Evolutionary conservation across 1,140 invertebrate genomes (phyloP).

Genomic region (Drosophila dunni): DNA sequence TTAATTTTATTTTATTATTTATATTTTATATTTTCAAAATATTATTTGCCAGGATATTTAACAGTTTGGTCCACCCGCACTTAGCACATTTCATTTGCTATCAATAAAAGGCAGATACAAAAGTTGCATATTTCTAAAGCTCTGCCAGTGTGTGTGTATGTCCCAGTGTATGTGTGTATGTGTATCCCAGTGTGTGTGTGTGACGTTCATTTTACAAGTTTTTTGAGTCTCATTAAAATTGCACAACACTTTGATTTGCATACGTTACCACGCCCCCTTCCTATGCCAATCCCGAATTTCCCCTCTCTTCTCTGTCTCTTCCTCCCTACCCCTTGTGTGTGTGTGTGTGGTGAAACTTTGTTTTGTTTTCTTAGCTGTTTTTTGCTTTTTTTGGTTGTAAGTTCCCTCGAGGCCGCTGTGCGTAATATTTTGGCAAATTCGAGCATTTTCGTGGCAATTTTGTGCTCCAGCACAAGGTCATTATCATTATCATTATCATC

Average conservation of each 20-base stretch:
- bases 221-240: slow-evolving; percentile 68
- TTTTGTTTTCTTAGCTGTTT: slow-evolving; percentile 22
- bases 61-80: not conserved
- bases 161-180: slow-evolving; percentile 13
- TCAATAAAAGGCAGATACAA: slow-evolving; percentile 31
- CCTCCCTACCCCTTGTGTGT: too few species aligned
- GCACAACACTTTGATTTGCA: slow-evolving; percentile 80
- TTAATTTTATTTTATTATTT: too few species aligned
- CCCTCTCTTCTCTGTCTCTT: not conserved
- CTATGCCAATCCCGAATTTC: not conserved
- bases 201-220: slow-evolving; percentile 47
- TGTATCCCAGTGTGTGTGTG: not conserved
- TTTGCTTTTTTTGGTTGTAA: slow-evolving; percentile 17
- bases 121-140: slow-evolving; percentile 57
- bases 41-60: not conserved
- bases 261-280: slow-evolving; percentile 17
- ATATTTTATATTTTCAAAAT: not conserved
- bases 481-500: slow-evolving; percentile 56
- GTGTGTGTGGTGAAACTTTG: slow-evolving; percentile 41
- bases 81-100: slow-evolving; percentile 14
- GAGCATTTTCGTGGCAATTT: slow-evolving; percentile 49
- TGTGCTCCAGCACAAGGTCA: slow-evolving; percentile 44
- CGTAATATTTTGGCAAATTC: slow-evolving; percentile 44
- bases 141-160: slow-evolving; percentile 4
- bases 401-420: slow-evolving; percentile 26